A percentile compares a stretch with the other conserved stretches of the same genome.
Evolutionary conservation across 2,888 invertebrate species (phyloP).

Genomic region (Caenorhabditis sinica): DNA sequence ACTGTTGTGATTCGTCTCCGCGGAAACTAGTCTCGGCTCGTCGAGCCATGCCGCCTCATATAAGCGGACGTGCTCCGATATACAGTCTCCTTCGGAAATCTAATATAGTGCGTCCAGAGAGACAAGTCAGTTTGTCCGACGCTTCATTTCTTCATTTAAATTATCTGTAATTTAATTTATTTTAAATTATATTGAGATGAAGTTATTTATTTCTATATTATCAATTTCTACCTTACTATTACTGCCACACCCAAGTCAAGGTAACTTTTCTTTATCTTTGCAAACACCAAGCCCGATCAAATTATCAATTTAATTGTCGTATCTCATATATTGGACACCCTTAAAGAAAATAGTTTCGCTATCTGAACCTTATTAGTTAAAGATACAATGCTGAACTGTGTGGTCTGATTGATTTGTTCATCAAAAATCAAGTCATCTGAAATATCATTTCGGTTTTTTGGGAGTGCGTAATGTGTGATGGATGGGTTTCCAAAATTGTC

Average conservation of each 20-base stretch:
- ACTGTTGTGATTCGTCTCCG: conserved; percentile 51
- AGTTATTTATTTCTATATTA: conserved; percentile 27
- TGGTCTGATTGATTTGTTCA: conserved; percentile 13
- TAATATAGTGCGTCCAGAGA: conserved; percentile 50
- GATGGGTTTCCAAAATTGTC: conserved; percentile 22
- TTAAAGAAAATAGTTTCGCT: conserved; percentile 9
- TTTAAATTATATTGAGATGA: conserved; percentile 45
- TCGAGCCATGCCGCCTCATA: conserved; percentile 60
- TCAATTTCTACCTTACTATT: conserved; percentile 24
- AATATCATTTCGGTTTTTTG: not conserved
- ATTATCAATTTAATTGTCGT: conserved; percentile 6
- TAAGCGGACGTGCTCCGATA: conserved; percentile 64
- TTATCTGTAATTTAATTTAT: conserved; percentile 47
- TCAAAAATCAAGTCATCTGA: conserved; percentile 25
- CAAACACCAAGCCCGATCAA: conserved; percentile 7
- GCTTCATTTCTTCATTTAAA: conserved; percentile 35
- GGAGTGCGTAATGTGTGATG: conserved; percentile 20
- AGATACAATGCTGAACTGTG: conserved; percentile 26
- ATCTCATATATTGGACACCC: conserved; percentile 12
- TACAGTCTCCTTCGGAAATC: conserved; percentile 59
- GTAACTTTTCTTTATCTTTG: conserved; percentile 29
- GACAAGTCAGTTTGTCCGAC: conserved; percentile 28
- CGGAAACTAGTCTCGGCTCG: conserved; percentile 60
- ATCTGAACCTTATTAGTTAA: not conserved
- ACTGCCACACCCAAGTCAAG: conserved; percentile 33